Conservation (phyloP, 1,140 invertebrate species). For the Heliconius hewitsoni region DNA sequence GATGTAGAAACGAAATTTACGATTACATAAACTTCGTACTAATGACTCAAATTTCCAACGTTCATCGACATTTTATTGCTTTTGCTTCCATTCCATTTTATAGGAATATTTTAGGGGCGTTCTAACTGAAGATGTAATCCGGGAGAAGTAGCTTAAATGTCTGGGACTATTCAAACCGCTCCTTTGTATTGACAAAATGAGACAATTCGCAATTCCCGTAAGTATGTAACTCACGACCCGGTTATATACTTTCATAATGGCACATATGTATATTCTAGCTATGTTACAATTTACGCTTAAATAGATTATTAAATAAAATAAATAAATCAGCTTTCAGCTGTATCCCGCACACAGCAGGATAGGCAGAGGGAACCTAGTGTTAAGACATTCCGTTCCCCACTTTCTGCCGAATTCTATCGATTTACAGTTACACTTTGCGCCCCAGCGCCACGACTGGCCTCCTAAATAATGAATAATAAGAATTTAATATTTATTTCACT, state of each 20-base stretch:
- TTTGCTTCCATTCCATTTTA: constrained; percentile 56
- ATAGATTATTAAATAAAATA: too few species aligned
- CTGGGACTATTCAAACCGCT: constrained; percentile 39
- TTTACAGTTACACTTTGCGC: too few species aligned
- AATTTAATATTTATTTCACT: too few species aligned
- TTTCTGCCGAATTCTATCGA: too few species aligned
- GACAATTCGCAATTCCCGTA: constrained; percentile 8
- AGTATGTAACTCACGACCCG: not conserved
- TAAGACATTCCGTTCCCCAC: too few species aligned
- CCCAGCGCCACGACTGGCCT: too few species aligned
- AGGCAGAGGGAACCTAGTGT: too few species aligned
- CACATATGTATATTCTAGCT: not conserved
- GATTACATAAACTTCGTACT: constrained; percentile 32
- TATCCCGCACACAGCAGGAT: too few species aligned
- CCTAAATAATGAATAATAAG: too few species aligned
- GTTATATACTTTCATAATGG: constrained; percentile 1
- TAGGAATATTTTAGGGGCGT: constrained; percentile 49
- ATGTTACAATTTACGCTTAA: too few species aligned
- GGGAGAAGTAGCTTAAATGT: constrained; percentile 45
- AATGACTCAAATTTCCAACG: constrained; percentile 47
- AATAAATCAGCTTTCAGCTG: too few species aligned
- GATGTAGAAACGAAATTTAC: constrained; percentile 24
- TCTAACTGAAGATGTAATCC: constrained; percentile 34
- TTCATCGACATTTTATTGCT: constrained; percentile 46
- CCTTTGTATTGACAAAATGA: constrained; percentile 35